phyloP scores from a whole-genome alignment of 2,888 invertebrate species.

The Thymelicus acteon region DNA sequence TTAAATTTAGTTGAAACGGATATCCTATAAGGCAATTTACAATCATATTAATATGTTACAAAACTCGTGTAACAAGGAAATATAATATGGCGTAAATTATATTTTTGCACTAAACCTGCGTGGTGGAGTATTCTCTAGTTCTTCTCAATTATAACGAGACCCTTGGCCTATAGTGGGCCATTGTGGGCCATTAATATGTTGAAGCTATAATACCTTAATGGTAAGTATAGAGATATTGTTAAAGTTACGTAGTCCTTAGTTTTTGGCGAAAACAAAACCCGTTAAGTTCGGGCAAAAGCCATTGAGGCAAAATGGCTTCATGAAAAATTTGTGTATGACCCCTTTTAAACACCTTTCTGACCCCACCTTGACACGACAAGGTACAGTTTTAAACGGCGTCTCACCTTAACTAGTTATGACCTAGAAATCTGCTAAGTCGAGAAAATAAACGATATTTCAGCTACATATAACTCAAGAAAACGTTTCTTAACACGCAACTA shows the following conservation, averaged over 20 bases:
- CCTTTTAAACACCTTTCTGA: conserved; percentile 36
- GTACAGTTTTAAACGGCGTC: conserved; percentile 29
- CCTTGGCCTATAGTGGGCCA: no score
- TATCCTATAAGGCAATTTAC: no score
- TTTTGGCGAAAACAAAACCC: conserved; percentile 14
- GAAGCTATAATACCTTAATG: background rate
- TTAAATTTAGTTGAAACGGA: no score
- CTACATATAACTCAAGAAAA: conserved; percentile 8
- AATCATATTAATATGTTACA: no score
- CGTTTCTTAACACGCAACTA: no score
- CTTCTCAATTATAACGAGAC: no score
- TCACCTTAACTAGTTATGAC: conserved; percentile 34
- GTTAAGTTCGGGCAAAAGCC: conserved; percentile 16
- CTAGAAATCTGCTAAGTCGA: conserved; percentile 36
- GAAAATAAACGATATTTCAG: conserved; percentile 32
- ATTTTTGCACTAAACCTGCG: no score
- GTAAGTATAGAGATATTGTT: background rate
- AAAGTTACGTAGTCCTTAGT: conserved; percentile 9
- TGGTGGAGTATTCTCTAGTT: no score
- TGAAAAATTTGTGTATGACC: conserved; percentile 38
- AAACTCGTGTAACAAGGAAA: no score
- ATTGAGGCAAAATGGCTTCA: conserved; percentile 33
- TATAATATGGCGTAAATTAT: no score
- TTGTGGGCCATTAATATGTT: background rate
- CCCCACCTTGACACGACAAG: conserved; percentile 36